Percentiles rank a stretch among this genome's conserved stretches.
Conservation (phyloP, 2,113 vertebrate genomes). For the Cygnus buccinator region DNA sequence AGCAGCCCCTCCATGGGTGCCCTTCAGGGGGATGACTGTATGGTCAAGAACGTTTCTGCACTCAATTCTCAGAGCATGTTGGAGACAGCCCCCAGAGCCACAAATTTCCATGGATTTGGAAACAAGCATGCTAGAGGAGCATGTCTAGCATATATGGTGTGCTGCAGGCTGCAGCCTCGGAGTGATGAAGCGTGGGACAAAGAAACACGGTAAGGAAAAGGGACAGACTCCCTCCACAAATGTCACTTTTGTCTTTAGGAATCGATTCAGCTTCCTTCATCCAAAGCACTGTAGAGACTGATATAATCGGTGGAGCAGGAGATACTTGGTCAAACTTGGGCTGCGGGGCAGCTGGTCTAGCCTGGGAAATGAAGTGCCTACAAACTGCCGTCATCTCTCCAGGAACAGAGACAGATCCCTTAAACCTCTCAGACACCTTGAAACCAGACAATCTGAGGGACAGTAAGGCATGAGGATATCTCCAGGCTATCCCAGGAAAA, state of each 20-base stretch:
- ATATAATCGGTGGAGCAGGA: neutral
- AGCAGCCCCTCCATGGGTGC: neutral
- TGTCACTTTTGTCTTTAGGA: neutral
- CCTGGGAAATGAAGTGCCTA: neutral
- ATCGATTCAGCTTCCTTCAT: neutral
- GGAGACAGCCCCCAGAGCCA: neutral
- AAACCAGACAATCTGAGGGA: neutral
- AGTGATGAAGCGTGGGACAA: fast-evolving
- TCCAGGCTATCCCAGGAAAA: neutral
- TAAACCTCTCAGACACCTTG: neutral
- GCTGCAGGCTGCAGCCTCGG: neutral
- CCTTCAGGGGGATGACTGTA: neutral
- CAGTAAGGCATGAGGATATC: neutral
- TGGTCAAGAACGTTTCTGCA: neutral
- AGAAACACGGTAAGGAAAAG: neutral
- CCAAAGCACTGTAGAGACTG: neutral
- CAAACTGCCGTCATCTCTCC: neutral
- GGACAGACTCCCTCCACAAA: neutral
- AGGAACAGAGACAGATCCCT: neutral
- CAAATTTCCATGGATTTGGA: neutral
- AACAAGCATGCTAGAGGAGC: neutral
- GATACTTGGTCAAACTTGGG: neutral
- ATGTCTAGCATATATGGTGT: neutral
- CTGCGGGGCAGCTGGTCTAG: neutral
- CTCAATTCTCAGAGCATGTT: neutral